Conservation (phyloP, 35 echinoderm and acorn worm genomes). For the Lytechinus pictus region DNA sequence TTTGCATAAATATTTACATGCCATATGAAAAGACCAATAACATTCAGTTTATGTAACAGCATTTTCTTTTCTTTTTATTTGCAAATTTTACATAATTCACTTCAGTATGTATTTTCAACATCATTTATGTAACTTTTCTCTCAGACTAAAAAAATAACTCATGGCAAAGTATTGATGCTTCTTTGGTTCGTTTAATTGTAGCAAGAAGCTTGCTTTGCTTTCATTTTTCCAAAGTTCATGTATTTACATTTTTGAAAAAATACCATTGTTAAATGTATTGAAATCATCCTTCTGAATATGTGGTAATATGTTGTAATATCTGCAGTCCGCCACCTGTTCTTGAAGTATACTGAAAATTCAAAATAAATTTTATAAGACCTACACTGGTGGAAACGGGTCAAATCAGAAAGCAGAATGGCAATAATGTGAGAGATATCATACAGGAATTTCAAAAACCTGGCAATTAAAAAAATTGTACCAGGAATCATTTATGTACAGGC, state of each 20-base stretch:
- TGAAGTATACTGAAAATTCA: no score
- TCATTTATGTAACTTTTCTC: background rate
- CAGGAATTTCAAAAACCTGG: no score
- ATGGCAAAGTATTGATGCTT: background rate
- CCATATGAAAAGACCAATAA: background rate
- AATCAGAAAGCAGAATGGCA: no score
- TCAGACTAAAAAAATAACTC: background rate
- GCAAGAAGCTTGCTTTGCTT: background rate
- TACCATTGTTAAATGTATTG: no score
- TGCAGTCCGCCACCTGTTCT: no score
- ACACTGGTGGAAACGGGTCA: no score
- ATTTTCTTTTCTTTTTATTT: slow-evolving; percentile 6
- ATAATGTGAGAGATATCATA: no score
- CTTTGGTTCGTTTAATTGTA: background rate
- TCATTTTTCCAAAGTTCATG: background rate
- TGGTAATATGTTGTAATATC: no score
- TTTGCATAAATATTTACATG: background rate
- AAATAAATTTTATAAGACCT: no score
- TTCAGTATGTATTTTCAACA: background rate
- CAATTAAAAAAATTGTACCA: no score
- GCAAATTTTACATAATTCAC: background rate
- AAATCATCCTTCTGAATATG: no score
- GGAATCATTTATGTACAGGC: no score
- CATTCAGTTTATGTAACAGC: background rate
- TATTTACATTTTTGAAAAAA: background rate